Base-by-base conservation (phyloP, 2,113 vertebrate species). In the Plectropomus leopardus region DNA sequence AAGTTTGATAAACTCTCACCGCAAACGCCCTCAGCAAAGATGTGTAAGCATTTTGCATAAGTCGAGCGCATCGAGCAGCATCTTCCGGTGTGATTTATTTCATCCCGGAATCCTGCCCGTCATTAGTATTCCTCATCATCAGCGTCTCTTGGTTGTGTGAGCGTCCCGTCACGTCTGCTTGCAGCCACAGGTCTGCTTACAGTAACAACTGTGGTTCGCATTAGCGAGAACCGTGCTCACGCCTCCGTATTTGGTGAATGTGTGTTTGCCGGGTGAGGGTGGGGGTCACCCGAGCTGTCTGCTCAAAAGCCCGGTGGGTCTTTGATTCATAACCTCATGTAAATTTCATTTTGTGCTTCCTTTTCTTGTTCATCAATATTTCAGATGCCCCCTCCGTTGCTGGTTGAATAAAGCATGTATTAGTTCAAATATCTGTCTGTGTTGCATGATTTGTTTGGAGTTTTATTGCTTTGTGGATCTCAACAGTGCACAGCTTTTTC, bases 1-100 rank as follows among this genome's bases (percentile, higher is more conserved):
- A 79, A 78, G 80, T 92, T 90, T 92, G 85, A 91, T 88, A 88
- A 92, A 92, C 83, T 86, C 80, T 71, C 72, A 45, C 72, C 69
- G 26, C 69, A 72, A 77, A 88, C 7, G 59, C 81, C 86, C 86
- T 63, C 64, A 63, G 86, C 84, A 24, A 76, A 75, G 21, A 72
- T 42, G 54, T 60, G 59, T 19, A 60, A 79, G 80, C 69, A 1
- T 71, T 91, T 76, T 83, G 77, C 85, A 88, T 78, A 78, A 88
- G 82, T 85, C 66, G 24, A 77, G 59, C 16, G 17, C 75, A 83
- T 78, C 55, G 65, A 24, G 10, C 54, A 60, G 75, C 71, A 34
- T 89, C 76, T 81, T 85, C 74, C 50, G 13, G 28, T 53, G 63
- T 87, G 80, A 90, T 92, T 88, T 81, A 90, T 92, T 86, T 88